These are phyloP conservation scores for Scolanthus callimorphus DNA, from an alignment of 92 coral and sea anemone species.

Conservation along the genomic window DNA sequence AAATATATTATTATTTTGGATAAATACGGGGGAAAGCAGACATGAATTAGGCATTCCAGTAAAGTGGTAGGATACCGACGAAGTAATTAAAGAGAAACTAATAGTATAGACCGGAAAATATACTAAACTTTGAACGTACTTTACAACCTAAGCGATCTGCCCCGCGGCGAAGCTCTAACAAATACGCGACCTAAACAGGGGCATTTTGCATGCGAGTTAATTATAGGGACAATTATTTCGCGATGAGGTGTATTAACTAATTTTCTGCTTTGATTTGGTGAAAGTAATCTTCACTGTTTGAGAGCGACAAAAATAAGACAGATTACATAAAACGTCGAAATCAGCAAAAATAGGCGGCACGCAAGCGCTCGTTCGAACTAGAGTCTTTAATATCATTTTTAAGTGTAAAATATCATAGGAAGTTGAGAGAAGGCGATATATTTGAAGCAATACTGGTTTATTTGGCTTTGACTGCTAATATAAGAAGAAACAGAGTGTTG, in stretches of 20 bases:
- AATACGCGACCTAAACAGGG: background rate
- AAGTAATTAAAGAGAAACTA: background rate
- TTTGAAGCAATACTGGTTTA: too few relatives aligned
- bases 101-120: background rate
- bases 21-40: background rate
- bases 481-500: too few relatives aligned
- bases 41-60: constrained; percentile 1
- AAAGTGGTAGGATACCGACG: background rate
- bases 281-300: background rate
- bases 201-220: background rate
- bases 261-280: background rate
- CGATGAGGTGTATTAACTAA: background rate
- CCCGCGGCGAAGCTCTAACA: background rate
- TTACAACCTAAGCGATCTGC: background rate
- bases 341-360: too few relatives aligned
- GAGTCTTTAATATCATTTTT: too few relatives aligned
- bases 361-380: too few relatives aligned
- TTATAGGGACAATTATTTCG: background rate
- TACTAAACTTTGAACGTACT: background rate
- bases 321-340: background rate
- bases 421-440: too few relatives aligned
- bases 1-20: background rate
- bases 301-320: background rate
- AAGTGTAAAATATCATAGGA: too few relatives aligned
- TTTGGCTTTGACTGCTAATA: too few relatives aligned